Percentiles rank a stretch among this genome's conserved stretches.
Evolutionary conservation across 30 jellyfish, hydroid and myxozoan genomes (phyloP).

Genomic region (Aurelia sp.): DNA sequence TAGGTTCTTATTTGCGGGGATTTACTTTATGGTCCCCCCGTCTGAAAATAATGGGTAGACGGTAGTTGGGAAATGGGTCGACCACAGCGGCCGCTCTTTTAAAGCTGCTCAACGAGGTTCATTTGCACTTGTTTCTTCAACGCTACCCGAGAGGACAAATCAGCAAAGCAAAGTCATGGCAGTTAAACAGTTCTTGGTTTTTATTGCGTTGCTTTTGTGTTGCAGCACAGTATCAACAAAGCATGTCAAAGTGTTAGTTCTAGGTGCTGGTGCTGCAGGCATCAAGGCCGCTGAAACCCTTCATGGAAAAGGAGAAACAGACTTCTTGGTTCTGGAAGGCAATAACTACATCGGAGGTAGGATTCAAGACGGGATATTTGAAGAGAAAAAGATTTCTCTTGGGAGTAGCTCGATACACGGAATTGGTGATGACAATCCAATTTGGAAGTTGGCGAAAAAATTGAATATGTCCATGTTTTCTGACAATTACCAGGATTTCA

Average conservation of each 20-base stretch:
- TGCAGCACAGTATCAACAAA: slow-evolving; percentile 9
- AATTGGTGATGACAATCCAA: slow-evolving; percentile 40
- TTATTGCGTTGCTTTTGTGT: not conserved
- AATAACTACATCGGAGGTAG: slow-evolving; percentile 70
- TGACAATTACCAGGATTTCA: slow-evolving; percentile 64
- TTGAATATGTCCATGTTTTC: slow-evolving; percentile 37
- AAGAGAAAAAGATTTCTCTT: slow-evolving; percentile 39
- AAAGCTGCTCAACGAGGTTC: too few species aligned
- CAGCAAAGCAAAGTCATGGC: too few species aligned
- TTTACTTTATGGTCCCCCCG: too few species aligned
- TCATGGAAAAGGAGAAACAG: slow-evolving; percentile 37
- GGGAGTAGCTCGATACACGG: slow-evolving; percentile 73
- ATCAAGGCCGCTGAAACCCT: slow-evolving; percentile 75
- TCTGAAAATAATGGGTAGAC: too few species aligned
- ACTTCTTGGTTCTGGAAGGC: slow-evolving; percentile 78
- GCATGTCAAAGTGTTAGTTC: slow-evolving; percentile 58
- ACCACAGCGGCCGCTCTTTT: too few species aligned
- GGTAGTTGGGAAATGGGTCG: too few species aligned
- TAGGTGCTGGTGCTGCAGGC: slow-evolving; percentile 89
- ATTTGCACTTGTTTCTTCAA: too few species aligned
- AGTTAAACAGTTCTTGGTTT: too few species aligned
- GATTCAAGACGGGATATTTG: slow-evolving; percentile 42
- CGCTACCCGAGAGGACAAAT: too few species aligned
- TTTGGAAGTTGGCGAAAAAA: slow-evolving; percentile 63
- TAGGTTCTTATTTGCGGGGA: too few species aligned